Evolutionary conservation across 2,113 vertebrate species (phyloP), one percentile per base, ranked within the genome.

Genomic region (Zootoca vivipara): DNA sequence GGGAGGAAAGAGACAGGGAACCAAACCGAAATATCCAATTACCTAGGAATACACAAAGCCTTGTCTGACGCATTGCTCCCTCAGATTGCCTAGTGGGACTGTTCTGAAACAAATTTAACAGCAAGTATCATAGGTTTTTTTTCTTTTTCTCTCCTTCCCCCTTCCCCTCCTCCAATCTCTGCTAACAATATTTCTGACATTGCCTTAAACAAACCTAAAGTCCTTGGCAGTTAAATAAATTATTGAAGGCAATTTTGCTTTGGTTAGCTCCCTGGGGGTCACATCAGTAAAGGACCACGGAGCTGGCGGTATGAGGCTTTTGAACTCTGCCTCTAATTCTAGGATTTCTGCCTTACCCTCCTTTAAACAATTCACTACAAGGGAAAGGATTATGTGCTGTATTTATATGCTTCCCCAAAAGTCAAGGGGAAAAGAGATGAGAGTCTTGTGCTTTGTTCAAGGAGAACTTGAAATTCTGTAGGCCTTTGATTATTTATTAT

Each of bases 11-110:
- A 74, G 10, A 12, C 33, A 52, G 75, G 30, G 82, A 87, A 81
- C 69, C 52, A 33, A 88, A 90, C 46, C 73, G 73, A 94, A 91
- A 88, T 86, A n/a, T 56, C n/a, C 83, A 40, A 82, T 82, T 89
- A 90, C 20, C 40, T 79, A 35, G 77, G 70, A 85, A 16, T 33
- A 89, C 22, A 85, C 7, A 86, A 40, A 92, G 82, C 28, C 9
- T 67, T 56, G 24, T 26, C 80, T 52, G 83, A n/a, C 26, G 35
- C 16, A 83, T 78, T 2, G 2, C 38, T 38, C 42, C 87, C 88
- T 38, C 40, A 5, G 87, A 70, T 28, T 70, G 1, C 77, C 24
- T 87, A 75, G 73, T 83, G 67, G 16, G 1, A 1, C 15, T 83
- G 64, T 81, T 85, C 12, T 85, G 18, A 88, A 91, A 88, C 69